phyloP scores from a whole-genome alignment of 2,797 vertebrate species.

The Diplodus puntazzo region DNA sequence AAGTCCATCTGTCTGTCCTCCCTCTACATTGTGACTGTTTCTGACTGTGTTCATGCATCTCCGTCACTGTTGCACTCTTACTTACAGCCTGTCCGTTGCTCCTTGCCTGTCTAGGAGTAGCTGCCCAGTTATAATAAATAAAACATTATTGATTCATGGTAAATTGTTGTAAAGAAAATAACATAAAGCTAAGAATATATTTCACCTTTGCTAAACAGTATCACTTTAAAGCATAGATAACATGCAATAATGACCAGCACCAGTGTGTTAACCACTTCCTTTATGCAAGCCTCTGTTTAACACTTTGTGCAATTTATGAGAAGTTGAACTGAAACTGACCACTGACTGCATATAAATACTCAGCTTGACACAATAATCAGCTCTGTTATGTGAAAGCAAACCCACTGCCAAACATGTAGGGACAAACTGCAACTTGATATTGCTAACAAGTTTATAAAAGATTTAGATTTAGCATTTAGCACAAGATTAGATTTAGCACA shows the following conservation, averaged over 20 bases:
- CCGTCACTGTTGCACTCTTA: not conserved
- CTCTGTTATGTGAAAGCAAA: too few species aligned
- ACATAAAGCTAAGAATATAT: not conserved
- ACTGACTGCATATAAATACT: not conserved
- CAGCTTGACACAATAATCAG: not conserved
- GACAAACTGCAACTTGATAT: too few species aligned
- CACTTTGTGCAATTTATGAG: conserved; percentile 10
- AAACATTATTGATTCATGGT: not conserved
- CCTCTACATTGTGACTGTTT: not conserved
- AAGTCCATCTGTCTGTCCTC: not conserved
- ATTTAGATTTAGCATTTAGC: too few species aligned
- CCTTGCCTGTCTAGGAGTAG: not conserved
- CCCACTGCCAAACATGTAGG: not conserved
- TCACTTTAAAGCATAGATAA: not conserved
- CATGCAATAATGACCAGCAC: not conserved
- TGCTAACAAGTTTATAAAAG: not conserved
- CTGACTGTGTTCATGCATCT: not conserved
- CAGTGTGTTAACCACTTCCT: conserved; percentile 8
- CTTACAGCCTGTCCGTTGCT: not conserved
- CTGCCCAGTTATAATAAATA: not conserved
- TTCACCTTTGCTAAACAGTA: not conserved
- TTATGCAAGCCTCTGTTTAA: not conserved
- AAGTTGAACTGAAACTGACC: conserved; percentile 54
- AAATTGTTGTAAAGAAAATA: not conserved
- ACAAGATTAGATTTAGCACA: not conserved